Conservation (phyloP, 2,888 invertebrate genomes). For the Salpingus planirostris region DNA sequence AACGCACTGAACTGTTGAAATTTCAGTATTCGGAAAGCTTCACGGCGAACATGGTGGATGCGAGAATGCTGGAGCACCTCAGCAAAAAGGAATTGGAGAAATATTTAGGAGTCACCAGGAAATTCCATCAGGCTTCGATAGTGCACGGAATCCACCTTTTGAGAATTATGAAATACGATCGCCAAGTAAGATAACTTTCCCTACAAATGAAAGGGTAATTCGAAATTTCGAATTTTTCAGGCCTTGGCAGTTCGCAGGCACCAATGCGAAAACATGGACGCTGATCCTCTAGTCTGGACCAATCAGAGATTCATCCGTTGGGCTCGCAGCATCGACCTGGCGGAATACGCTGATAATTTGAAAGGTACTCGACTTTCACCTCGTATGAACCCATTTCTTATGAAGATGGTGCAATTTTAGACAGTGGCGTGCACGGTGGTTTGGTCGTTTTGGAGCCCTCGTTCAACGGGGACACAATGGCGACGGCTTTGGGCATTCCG, state of each 20-base stretch:
- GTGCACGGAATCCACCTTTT: slow-evolving; percentile 89
- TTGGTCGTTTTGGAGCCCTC: slow-evolving; percentile 88
- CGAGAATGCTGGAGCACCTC: slow-evolving; percentile 84
- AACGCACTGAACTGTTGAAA: neutral
- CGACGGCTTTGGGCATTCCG: slow-evolving; percentile 84
- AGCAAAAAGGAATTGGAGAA: slow-evolving; percentile 93
- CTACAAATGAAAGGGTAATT: no score
- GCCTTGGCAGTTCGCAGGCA: slow-evolving; percentile 78
- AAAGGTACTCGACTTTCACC: no score
- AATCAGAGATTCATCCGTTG: slow-evolving; percentile 90
- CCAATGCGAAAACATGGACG: slow-evolving; percentile 80
- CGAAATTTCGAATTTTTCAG: no score
- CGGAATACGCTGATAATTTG: slow-evolving; percentile 86
- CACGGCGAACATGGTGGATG: slow-evolving; percentile 83
- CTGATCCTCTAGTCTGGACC: slow-evolving; percentile 92
- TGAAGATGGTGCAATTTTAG: no score
- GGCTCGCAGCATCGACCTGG: slow-evolving; percentile 88
- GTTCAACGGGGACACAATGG: slow-evolving; percentile 91
- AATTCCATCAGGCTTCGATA: slow-evolving; percentile 91
- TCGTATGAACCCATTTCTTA: no score
- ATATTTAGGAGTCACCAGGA: slow-evolving; percentile 82
- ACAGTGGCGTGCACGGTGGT: slow-evolving; percentile 93
- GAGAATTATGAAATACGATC: slow-evolving; percentile 85
- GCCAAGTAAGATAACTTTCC: slow-evolving; percentile 67
- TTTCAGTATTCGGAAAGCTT: slow-evolving; percentile 79